These are phyloP conservation scores for Drosophila orosa DNA, from an alignment of 1,140 invertebrate genomes.

Conservation along the genomic window DNA sequence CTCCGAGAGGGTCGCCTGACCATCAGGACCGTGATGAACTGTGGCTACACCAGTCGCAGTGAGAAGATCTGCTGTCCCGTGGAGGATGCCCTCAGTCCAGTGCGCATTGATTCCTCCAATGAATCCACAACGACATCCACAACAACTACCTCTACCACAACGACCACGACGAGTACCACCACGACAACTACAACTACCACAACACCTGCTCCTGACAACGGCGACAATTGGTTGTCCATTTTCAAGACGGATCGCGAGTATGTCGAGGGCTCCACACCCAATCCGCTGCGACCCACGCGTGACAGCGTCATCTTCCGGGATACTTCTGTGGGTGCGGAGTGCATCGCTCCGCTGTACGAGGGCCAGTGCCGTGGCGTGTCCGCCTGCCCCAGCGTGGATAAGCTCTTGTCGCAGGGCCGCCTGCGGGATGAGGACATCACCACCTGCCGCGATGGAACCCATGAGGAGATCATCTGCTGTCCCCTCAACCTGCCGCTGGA, in stretches of 20 bases:
- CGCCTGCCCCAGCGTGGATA: constrained; percentile 45
- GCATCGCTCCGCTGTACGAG: constrained; percentile 57
- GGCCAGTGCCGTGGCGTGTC: constrained; percentile 50
- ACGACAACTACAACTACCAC: background rate
- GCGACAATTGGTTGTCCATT: constrained; percentile 39
- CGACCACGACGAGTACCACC: constrained; percentile 17
- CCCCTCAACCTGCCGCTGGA: constrained; percentile 48
- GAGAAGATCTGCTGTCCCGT: constrained; percentile 74
- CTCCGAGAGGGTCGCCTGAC: constrained; percentile 25
- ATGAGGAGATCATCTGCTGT: constrained; percentile 70
- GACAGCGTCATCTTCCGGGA: constrained; percentile 11
- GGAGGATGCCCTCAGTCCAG: constrained; percentile 2
- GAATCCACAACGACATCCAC: background rate
- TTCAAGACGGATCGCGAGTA: constrained; percentile 58
- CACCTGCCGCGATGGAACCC: constrained; percentile 46
- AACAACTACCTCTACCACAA: background rate
- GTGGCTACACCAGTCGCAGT: constrained; percentile 50
- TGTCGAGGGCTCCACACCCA: constrained; percentile 2
- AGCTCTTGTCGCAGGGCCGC: constrained; percentile 42
- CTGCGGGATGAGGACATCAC: constrained; percentile 56
- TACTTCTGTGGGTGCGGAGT: constrained; percentile 9
- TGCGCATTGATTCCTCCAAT: constrained; percentile 1
- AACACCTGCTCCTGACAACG: background rate
- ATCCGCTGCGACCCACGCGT: background rate
- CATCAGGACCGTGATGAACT: constrained; percentile 30